Evolutionary conservation across 2,797 vertebrate species (phyloP).

Genomic region (Hoplostethus mediterraneus): DNA sequence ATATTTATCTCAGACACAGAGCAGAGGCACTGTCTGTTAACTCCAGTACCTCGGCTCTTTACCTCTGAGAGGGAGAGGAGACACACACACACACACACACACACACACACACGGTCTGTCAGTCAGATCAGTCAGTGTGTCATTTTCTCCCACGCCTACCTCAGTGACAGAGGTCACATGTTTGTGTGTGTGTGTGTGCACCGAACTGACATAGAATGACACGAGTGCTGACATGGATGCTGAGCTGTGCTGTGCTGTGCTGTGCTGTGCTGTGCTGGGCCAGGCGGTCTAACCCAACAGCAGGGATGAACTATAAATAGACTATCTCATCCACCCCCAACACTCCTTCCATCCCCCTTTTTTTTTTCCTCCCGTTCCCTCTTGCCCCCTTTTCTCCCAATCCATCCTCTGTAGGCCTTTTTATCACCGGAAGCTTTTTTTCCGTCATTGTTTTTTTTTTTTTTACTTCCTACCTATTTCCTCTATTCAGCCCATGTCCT

Average conservation of each 20-base stretch:
- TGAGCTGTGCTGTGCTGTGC: constrained; percentile 69
- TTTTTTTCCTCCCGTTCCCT: constrained; percentile 38
- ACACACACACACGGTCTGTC: constrained; percentile 1
- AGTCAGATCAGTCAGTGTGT: constrained; percentile 27
- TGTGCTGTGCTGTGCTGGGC: constrained; percentile 67
- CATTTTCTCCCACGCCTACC: constrained; percentile 32
- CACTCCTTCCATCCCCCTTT: constrained; percentile 20
- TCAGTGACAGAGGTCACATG: constrained; percentile 58
- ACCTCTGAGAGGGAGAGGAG: not conserved
- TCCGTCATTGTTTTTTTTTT: constrained; percentile 14
- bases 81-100: constrained; percentile 11
- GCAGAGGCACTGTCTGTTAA: not conserved
- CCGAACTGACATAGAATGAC: constrained; percentile 57
- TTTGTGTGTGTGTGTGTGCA: constrained; percentile 7
- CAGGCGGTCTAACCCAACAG: constrained; percentile 75
- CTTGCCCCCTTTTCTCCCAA: constrained; percentile 26
- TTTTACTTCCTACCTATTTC: constrained; percentile 17
- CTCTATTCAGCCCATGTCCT: not conserved
- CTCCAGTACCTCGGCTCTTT: not conserved
- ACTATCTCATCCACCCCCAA: constrained; percentile 59
- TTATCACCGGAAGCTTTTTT: constrained; percentile 17
- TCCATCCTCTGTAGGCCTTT: constrained; percentile 41
- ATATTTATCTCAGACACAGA: constrained; percentile 32
- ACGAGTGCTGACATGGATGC: constrained; percentile 76
- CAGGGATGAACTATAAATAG: constrained; percentile 83